A percentile compares a stretch with the other conserved stretches of the same genome.
These are phyloP conservation scores for Diplosoma virens DNA, from an alignment of 23 tunicate genomes.

Conservation along the genomic window DNA sequence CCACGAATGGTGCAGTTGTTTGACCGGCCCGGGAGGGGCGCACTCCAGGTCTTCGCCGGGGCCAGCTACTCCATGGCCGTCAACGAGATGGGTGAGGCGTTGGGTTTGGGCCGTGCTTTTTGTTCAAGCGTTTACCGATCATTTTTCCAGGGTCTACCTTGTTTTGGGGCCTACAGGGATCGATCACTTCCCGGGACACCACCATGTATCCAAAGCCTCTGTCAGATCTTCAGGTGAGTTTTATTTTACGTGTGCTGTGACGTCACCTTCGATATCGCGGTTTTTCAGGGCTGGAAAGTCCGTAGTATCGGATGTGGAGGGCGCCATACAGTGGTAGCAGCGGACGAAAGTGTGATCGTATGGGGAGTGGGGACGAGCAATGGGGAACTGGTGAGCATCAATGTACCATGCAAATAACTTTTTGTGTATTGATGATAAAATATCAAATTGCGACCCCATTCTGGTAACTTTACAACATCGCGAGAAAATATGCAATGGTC, in stretches of 20 bases:
- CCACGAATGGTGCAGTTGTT: conserved; percentile 76
- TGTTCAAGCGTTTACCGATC: background rate
- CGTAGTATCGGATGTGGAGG: conserved; percentile 81
- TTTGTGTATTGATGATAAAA: no score
- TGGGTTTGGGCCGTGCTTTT: background rate
- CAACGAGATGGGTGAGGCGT: conserved; percentile 67
- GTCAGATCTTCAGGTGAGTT: conserved; percentile 68
- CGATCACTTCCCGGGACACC: conserved; percentile 60
- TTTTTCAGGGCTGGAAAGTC: conserved; percentile 87
- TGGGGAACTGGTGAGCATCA: conserved; percentile 95
- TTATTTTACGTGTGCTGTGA: background rate
- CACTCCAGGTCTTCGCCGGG: conserved; percentile 77
- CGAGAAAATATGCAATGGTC: no score
- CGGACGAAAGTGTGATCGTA: conserved; percentile 86
- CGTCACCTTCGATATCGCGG: background rate
- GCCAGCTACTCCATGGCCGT: conserved; percentile 63
- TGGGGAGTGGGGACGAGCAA: conserved; percentile 78
- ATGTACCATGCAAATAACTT: no score
- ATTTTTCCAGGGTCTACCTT: conserved; percentile 54
- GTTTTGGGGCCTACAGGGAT: conserved; percentile 92
- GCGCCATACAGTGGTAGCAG: conserved; percentile 77
- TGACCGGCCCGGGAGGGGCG: conserved; percentile 72
- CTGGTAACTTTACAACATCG: no score
- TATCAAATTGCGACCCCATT: no score
- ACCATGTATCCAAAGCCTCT: conserved; percentile 96